Evolutionary conservation across 2,113 vertebrate genomes (phyloP).

Genomic region (Phalacrocorax pelagicus): DNA sequence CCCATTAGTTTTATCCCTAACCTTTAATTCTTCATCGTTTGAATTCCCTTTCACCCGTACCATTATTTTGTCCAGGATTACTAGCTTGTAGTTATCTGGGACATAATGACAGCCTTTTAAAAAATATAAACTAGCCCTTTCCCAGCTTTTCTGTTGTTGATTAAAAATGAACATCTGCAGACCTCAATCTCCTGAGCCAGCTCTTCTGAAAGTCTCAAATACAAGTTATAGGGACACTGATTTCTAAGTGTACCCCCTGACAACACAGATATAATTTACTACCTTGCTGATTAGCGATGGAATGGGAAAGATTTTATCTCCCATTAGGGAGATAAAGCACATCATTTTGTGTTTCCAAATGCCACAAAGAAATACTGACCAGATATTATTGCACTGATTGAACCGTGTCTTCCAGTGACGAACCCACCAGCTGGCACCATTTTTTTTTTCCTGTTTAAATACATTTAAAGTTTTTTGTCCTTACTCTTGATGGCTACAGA

Average conservation of each 20-base stretch:
- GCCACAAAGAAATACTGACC: neutral
- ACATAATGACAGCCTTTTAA: neutral
- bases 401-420: neutral
- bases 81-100: neutral
- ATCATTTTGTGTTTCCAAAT: neutral
- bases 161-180: conserved; percentile 6
- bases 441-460: neutral
- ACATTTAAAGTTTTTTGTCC: neutral
- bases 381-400: neutral
- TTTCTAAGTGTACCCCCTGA: conserved; percentile 27
- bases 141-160: neutral
- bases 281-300: neutral
- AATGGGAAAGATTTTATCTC: neutral
- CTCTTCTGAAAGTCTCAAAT: neutral
- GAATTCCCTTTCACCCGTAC: neutral
- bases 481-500: neutral
- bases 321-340: neutral
- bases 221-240: neutral
- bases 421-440: neutral
- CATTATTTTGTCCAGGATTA: neutral
- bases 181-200: neutral
- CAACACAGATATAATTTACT: neutral
- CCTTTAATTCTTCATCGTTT: neutral
- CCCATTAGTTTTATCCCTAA: neutral
- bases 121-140: neutral